Evolutionary conservation across 2,797 vertebrate species (phyloP), one percentile per base, ranked within the genome.

Genomic region (Halcyon chelicuti): DNA sequence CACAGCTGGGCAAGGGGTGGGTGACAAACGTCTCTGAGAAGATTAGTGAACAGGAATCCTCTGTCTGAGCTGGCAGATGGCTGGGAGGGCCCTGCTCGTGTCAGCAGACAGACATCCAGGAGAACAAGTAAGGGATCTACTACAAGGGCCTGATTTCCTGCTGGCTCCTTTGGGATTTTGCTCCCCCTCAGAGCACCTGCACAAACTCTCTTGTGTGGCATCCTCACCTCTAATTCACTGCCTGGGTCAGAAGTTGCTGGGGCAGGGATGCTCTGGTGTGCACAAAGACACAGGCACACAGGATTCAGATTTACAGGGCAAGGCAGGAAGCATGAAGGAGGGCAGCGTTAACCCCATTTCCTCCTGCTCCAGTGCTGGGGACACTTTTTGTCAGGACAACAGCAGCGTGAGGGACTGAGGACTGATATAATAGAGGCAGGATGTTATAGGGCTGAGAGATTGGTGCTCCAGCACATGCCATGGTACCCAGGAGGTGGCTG

Each of bases 61-160:
- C 84, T 90, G 86, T 39, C 88, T 3, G 4, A 62, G 93, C 83
- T 73, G 87, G 89, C 93, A 93, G 96, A 58, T 89, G 89, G 93
- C 88, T 73, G 90, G 86, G 92, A 96, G 73, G 79, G 73, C 65
- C 39, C 71, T 42, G 73, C 71, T 62, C 3, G 0, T 54, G 21
- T 58, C 82, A 86, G 73, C 55, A 60, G 54, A 74, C 80, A 57
- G 71, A 14, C 22, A 54, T 28, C 73, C 65, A 83, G 82, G 70
- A 81, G 77, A 61, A 58, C 72, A 63, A 61, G 52, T 1, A 55
- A 8, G 23, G 63, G 51, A 61, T 70, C 35, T 1, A 6, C 49
- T 49, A 42, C 23, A 58, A 68, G 73, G 51, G 7, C 17, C 25
- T 4, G 0, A 28, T 70, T 78, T 84, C 51, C 79, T 13, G 0